Percentiles rank a stretch among this genome's conserved stretches.
These are phyloP conservation scores for Trachemys scripta DNA, from an alignment of 2,113 vertebrate species.

Conservation along the genomic window DNA sequence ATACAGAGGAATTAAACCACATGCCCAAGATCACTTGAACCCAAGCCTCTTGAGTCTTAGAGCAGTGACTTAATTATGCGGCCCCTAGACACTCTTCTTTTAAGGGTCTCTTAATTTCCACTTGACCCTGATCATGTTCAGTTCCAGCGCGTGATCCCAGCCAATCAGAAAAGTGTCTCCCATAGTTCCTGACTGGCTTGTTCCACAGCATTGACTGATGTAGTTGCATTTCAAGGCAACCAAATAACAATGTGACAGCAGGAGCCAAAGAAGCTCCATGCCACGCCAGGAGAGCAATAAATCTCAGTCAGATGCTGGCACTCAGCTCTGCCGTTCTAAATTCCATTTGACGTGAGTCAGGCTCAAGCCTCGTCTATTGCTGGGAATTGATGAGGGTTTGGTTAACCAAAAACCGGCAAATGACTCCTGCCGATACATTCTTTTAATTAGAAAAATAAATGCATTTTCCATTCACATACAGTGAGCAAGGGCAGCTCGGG, in stretches of 20 bases:
- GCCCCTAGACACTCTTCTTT: background rate
- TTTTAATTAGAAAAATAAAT: background rate
- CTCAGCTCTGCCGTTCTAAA: background rate
- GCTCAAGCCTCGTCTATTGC: slow-evolving; percentile 7
- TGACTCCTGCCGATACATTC: background rate
- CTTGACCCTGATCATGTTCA: background rate
- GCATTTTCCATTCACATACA: background rate
- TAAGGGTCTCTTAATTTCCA: background rate
- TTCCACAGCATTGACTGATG: background rate
- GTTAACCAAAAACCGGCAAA: background rate
- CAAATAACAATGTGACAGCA: slow-evolving; percentile 18
- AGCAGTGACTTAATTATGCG: background rate
- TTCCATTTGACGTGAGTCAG: background rate
- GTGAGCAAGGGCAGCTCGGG: background rate
- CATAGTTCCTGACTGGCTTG: slow-evolving; percentile 12
- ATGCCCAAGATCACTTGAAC: background rate
- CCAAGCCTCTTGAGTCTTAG: background rate
- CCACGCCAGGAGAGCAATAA: background rate
- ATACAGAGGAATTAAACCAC: background rate
- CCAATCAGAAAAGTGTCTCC: background rate
- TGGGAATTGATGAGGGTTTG: background rate
- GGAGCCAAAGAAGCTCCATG: background rate
- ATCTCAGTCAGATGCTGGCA: background rate
- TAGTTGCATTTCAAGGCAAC: slow-evolving; percentile 9
- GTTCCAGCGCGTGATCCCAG: background rate